Conservation (phyloP, 2,888 invertebrate genomes). For the Platycheirus albimanus region DNA sequence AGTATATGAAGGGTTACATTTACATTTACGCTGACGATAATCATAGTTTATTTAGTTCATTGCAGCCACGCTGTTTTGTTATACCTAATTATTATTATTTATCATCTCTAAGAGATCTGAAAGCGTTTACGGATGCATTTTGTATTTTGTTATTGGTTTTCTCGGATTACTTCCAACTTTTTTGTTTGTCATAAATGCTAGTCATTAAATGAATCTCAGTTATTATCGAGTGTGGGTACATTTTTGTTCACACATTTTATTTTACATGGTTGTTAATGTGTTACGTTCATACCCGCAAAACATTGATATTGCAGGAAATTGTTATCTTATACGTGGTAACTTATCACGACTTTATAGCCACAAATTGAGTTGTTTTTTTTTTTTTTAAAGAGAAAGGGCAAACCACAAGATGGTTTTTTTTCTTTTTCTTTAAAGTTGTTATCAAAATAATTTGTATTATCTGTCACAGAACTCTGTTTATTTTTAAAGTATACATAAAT, state of each 20-base stretch:
- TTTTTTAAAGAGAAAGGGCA: background rate
- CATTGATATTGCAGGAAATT: constrained; percentile 40
- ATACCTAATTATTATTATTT: no score
- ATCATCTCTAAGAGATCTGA: background rate
- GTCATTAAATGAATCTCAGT: no score
- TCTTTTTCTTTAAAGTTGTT: background rate
- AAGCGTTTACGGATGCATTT: background rate
- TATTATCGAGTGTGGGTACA: constrained; percentile 22
- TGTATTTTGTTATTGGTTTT: constrained; percentile 4
- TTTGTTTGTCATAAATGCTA: no score
- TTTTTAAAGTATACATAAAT: no score
- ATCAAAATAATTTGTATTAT: background rate
- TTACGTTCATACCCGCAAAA: background rate
- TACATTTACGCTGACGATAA: no score
- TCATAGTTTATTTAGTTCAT: constrained; percentile 36
- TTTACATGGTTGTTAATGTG: background rate
- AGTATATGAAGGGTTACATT: constrained; percentile 6
- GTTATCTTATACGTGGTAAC: constrained; percentile 45
- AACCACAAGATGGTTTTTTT: constrained; percentile 6
- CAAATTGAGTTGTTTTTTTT: constrained; percentile 5
- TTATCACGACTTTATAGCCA: constrained; percentile 41
- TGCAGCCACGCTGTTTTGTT: no score
- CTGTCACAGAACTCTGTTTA: constrained; percentile 5
- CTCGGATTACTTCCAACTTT: no score
- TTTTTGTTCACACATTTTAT: constrained; percentile 8